A percentile compares a stretch with the other conserved stretches of the same genome.
Conservation (phyloP, 2,113 vertebrate species). For the Lipophrys pholis region DNA sequence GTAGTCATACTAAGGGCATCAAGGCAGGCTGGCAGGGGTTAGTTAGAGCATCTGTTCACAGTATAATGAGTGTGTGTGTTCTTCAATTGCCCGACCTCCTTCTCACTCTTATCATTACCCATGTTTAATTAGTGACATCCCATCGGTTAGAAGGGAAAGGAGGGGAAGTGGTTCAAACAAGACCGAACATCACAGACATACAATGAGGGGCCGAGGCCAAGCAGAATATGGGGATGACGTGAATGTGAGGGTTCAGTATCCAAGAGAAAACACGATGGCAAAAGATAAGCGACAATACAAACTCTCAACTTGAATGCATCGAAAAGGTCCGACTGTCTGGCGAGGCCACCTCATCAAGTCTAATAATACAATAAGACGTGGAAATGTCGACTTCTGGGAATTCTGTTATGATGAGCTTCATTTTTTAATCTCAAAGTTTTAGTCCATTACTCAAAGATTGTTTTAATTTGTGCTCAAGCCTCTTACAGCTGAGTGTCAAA, state of each 20-base stretch:
- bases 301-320: too few species aligned
- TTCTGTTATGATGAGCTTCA: too few species aligned
- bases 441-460: too few species aligned
- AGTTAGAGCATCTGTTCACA: slow-evolving; percentile 77
- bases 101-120: slow-evolving; percentile 76
- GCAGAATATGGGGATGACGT: not conserved
- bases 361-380: too few species aligned
- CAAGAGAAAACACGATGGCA: slow-evolving; percentile 33
- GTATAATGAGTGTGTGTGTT: slow-evolving; percentile 61
- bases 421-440: too few species aligned
- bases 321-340: too few species aligned
- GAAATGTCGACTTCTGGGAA: too few species aligned
- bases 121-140: slow-evolving; percentile 78
- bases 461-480: too few species aligned
- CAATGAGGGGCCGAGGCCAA: not conserved
- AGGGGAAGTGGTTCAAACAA: slow-evolving; percentile 5
- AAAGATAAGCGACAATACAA: too few species aligned
- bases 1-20: slow-evolving; percentile 59
- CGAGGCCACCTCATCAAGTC: too few species aligned
- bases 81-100: slow-evolving; percentile 30
- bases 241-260: slow-evolving; percentile 15
- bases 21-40: slow-evolving; percentile 68
- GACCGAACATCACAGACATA: slow-evolving; percentile 18
- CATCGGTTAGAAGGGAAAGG: slow-evolving; percentile 35
- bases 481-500: too few species aligned